Base-by-base conservation (phyloP, 2,113 vertebrate species). In the Saccopteryx bilineata region DNA sequence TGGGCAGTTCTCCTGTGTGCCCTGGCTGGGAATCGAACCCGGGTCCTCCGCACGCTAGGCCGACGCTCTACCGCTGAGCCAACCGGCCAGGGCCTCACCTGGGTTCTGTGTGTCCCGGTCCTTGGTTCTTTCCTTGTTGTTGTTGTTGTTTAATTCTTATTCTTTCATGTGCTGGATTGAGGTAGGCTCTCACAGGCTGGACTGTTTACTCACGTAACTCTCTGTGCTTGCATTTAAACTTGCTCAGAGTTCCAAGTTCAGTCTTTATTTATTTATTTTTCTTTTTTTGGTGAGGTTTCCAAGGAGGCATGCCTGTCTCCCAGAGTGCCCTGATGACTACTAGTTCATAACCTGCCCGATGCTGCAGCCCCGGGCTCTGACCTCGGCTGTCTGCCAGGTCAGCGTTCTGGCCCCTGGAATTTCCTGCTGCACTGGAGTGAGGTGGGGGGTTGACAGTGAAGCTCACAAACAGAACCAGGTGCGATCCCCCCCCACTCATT, bases 321-420 rank as follows among this genome's bases (percentile, higher is more conserved):
- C 58, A 68, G 78, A 74, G 87, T 28, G 11, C 17, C 28, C 24
- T 26, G 90, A 91, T 66, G 80, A 75, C 72, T 95, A 81, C 72
- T 95, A 81, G 61, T 56, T 89, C 79, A 74, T 76, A 66, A 91
- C 92, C 65, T 46, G 28, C 9, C 10, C 0, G 0, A 4, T 0
- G 4, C 26, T 28, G 52, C 52, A 48, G 87, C 33, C 69, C 83
- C 9, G 26, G 0, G 63, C 69, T 72, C 56, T 39, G 90, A 86
- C 61, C 28, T 0, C 0, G 21, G 82, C 83, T 0, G 2, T 18
- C 66, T 65, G 24, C 7, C 0, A 4, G 48, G 87, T 61, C 56
- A 50, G 50, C 0, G 0, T 19, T 14, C 31, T 65, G 56, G 71
- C n/a, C 60, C 33, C 6, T 52, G 52, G 46, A 87, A 65, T 65